Base-by-base conservation (phyloP, 2,888 invertebrate genomes). In the Pecten maximus region DNA sequence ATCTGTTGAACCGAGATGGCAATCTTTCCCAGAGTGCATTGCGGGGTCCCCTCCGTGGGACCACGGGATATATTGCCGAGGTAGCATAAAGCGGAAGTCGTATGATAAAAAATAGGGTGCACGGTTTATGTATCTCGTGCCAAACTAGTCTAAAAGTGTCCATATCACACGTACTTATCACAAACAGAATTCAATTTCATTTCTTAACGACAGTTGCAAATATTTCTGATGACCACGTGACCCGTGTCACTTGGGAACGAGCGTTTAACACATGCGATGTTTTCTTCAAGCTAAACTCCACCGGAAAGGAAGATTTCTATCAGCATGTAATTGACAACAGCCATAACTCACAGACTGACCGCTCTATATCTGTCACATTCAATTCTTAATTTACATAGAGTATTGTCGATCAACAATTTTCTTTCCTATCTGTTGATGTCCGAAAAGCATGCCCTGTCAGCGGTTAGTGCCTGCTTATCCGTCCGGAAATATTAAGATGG, bases 391-490 rank as follows among this genome's bases (percentile, higher is more conserved):
- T 74, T 74, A 12, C 74, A 74, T 74, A 35, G 28, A 74, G 10
- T 74, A 35, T 35, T 8, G 28, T 28, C 74, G 74, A 74, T 74
- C 35, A 74, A 74, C 74, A 74, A 74, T 28, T 74, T 74, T 74
- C 74, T 28, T 35, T 28, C 12, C 35, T 74, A 74, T 74, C 74
- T 74, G 74, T 74, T 35, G 74, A 74, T 74, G 74, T 74, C 74
- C 74, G 74, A 74, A 74, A 74, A 74, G 74, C 74, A 74, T 74
- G 74, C 74, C 35, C 74, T 74, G 74, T 74, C 74, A 74, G 74
- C 74, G 16, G 74, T 28, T 0, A 35, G 74, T 15, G 74, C 1
- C 74, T 74, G 35, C 35, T 23, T 74, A 74, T 74, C 74, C 74
- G 74, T 74, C 74, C 74, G 74, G 74, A 74, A 74, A 74, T 74